phyloP scores from a whole-genome alignment of 2,888 invertebrate genomes.

The Diogma glabrata region DNA sequence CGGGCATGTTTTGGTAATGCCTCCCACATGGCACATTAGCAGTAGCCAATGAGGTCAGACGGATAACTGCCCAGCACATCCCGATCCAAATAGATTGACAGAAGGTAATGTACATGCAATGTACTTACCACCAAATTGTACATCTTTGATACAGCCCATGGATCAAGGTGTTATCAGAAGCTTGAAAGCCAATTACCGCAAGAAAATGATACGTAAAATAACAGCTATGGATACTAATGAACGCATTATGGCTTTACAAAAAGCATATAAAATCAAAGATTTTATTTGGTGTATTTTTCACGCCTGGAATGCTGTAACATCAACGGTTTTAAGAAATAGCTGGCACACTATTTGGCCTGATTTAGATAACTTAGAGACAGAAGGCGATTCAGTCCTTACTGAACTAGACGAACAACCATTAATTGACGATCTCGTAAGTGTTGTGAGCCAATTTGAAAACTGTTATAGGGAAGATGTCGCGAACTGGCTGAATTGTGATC shows the following conservation, averaged over 20 bases:
- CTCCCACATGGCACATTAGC: not conserved
- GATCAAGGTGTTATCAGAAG: not conserved
- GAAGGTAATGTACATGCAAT: not conserved
- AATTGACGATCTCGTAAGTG: not conserved
- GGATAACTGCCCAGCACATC: not conserved
- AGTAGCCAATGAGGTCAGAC: not conserved
- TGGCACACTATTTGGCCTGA: not conserved
- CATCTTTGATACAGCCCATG: not conserved
- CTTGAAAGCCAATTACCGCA: not conserved
- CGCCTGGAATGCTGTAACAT: too few relatives aligned
- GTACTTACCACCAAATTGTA: not conserved
- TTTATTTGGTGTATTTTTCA: too few relatives aligned
- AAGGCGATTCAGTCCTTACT: too few relatives aligned
- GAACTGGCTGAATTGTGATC: not conserved
- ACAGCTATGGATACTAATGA: not conserved
- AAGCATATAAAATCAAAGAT: too few relatives aligned
- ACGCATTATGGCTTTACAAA: not conserved
- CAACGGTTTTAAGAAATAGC: not conserved
- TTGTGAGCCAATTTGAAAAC: too few relatives aligned
- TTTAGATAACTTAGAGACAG: not conserved
- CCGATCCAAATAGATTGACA: not conserved
- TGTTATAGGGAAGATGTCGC: not conserved
- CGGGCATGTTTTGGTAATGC: conserved; percentile 3
- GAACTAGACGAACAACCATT: not conserved
- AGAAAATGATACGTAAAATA: not conserved